Evolutionary conservation across 2,113 vertebrate genomes (phyloP).

Genomic region (Actenoides lindsayi): DNA sequence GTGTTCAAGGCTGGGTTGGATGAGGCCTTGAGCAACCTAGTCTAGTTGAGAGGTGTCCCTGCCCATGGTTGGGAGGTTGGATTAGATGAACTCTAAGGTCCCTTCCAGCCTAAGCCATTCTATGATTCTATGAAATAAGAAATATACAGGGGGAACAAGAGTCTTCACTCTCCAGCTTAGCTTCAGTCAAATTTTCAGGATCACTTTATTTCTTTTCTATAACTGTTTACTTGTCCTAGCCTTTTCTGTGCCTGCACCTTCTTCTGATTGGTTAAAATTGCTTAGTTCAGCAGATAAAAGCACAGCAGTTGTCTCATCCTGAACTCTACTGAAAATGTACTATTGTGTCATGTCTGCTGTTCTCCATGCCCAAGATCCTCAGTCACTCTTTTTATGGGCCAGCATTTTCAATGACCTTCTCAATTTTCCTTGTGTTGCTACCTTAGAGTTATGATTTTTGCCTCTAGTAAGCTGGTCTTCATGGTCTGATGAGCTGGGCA

Average conservation of each 20-base stretch:
- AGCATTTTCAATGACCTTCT: constrained; percentile 24
- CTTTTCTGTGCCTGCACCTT: neutral
- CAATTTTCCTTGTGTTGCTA: neutral
- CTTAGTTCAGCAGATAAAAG: neutral
- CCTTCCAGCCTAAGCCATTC: too few species aligned
- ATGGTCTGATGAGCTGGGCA: neutral
- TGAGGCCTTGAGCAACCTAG: too few species aligned
- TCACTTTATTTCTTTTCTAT: neutral
- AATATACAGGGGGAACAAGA: neutral
- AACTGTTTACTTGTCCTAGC: neutral
- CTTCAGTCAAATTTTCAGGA: neutral
- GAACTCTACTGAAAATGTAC: neutral
- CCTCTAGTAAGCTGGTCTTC: neutral
- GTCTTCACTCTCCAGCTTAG: neutral
- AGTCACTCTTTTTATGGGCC: neutral
- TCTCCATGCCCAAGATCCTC: neutral
- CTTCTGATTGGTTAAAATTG: neutral
- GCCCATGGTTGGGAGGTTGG: too few species aligned
- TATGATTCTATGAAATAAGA: neutral
- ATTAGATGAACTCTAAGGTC: too few species aligned
- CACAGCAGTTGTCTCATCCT: neutral
- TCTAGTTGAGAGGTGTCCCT: too few species aligned
- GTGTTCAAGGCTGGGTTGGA: too few species aligned
- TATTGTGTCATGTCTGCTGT: neutral
- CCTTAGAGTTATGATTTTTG: neutral